Base-by-base conservation (phyloP, 1,140 invertebrate species). In the Dufourea novaeangliae region DNA sequence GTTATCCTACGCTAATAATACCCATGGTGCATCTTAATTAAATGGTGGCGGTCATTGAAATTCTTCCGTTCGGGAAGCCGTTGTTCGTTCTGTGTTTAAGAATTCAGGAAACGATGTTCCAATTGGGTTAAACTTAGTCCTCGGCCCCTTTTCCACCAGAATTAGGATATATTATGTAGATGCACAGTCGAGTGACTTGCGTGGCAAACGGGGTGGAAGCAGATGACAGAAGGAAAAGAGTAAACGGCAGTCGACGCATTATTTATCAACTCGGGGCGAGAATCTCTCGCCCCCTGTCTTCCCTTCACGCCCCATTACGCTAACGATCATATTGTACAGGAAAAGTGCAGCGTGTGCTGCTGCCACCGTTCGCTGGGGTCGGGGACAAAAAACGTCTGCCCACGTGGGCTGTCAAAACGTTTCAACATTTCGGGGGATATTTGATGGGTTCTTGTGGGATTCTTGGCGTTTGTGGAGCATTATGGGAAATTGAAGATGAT, bases 161-260 rank as follows among this genome's bases (percentile, higher is more conserved):
- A 17, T 7, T n/a, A n/a, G 46, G n/a, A n/a, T 50, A 8, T 50
- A n/a, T n/a, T n/a, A n/a, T n/a, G n/a, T n/a, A n/a, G n/a, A n/a
- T n/a, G 20, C 20, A n/a, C 20, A 8, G 1, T 50, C 46, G 6
- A 50, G 20, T 50, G 8, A n/a, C 20, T 50, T 7, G 20, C 3
- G 20, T 6, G 7, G 46, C 46, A 50, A 50, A 14, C 20, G 41
- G 41, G 20, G n/a, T n/a, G n/a, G 20, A 20, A 46, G 41, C 46
- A 50, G 46, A 50, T 50, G 46, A 50, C 46, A n/a, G 46, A 50
- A 17, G 46, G n/a, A 50, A n/a, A n/a, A n/a, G n/a, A 50, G 46
- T 50, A 50, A 50, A 50, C 46, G 46, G 20, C 1, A 7, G 20
- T 2, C 46, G 20, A 50, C 20, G 46, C 46, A n/a, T 50, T 50